These are phyloP conservation scores for Gerris lacustris DNA, from an alignment of 2,888 invertebrate genomes.

Conservation along the genomic window DNA sequence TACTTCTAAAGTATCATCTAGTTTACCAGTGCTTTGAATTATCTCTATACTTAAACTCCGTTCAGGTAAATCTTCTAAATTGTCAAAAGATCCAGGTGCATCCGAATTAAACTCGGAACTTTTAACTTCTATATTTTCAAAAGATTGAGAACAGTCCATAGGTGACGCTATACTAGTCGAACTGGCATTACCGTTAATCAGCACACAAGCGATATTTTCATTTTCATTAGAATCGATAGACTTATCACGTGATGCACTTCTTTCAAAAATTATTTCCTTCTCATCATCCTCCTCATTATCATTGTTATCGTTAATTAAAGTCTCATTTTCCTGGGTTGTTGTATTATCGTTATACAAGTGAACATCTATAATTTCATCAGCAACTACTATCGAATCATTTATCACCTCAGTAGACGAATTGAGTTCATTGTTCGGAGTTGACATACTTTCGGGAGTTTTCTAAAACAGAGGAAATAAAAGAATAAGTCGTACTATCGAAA, in stretches of 20 bases:
- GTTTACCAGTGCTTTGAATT: constrained; percentile 24
- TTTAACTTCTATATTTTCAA: constrained; percentile 25
- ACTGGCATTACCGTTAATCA: neutral
- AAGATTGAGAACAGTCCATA: constrained; percentile 27
- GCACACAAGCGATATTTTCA: neutral
- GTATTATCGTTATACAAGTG: neutral
- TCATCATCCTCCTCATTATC: neutral
- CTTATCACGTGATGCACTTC: neutral
- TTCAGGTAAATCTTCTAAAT: constrained; percentile 21
- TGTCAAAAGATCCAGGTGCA: constrained; percentile 20
- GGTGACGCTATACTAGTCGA: constrained; percentile 4
- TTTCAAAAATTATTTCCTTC: neutral
- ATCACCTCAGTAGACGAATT: neutral
- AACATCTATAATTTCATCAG: neutral
- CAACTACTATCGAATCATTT: neutral
- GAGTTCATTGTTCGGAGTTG: neutral
- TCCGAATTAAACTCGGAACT: constrained; percentile 5
- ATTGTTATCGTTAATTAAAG: neutral
- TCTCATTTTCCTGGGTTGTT: neutral
- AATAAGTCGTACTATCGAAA: too few relatives aligned
- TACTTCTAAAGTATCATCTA: constrained; percentile 24
- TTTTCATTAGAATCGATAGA: neutral
- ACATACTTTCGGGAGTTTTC: neutral
- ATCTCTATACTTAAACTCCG: constrained; percentile 26
- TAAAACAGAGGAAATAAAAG: neutral